phyloP scores from a whole-genome alignment of 1,140 invertebrate species.

The Diorhabda carinulata region DNA sequence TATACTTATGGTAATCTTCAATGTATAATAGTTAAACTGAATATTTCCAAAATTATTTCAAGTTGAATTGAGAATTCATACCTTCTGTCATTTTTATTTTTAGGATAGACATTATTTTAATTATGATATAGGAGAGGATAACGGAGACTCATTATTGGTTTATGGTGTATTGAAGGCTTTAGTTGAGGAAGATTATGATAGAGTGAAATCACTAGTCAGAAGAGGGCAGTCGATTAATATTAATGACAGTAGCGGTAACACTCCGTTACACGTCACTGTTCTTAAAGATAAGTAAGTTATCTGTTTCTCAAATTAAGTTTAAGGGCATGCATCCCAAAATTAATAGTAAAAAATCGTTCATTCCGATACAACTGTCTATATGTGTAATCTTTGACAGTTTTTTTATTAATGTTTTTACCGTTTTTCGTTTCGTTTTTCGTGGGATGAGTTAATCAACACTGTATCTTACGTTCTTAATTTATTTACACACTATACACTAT shows the following conservation, averaged over 20 bases:
- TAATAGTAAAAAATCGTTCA: too few species aligned
- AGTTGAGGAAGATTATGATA: constrained; percentile 13
- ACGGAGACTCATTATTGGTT: constrained; percentile 16
- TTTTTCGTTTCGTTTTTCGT: too few species aligned
- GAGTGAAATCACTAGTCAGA: constrained; percentile 6
- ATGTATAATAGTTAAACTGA: not conserved
- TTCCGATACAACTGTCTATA: too few species aligned
- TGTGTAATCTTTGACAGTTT: too few species aligned
- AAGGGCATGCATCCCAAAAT: too few species aligned
- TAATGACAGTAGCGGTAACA: constrained; percentile 16
- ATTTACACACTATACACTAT: too few species aligned
- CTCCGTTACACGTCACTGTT: constrained; percentile 15
- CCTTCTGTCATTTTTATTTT: not conserved
- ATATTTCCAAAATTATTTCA: not conserved
- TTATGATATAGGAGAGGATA: not conserved
- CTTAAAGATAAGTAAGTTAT: constrained; percentile 19
- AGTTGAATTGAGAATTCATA: not conserved
- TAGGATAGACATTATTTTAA: constrained; percentile 4
- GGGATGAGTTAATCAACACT: too few species aligned
- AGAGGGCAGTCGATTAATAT: constrained; percentile 12
- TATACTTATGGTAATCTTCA: too few species aligned
- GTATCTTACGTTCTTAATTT: too few species aligned
- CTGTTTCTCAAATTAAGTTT: not conserved
- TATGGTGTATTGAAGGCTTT: constrained; percentile 13
- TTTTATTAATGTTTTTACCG: too few species aligned